Evolutionary conservation across 1,140 invertebrate species (phyloP).

Genomic region (Drosophila lini): DNA sequence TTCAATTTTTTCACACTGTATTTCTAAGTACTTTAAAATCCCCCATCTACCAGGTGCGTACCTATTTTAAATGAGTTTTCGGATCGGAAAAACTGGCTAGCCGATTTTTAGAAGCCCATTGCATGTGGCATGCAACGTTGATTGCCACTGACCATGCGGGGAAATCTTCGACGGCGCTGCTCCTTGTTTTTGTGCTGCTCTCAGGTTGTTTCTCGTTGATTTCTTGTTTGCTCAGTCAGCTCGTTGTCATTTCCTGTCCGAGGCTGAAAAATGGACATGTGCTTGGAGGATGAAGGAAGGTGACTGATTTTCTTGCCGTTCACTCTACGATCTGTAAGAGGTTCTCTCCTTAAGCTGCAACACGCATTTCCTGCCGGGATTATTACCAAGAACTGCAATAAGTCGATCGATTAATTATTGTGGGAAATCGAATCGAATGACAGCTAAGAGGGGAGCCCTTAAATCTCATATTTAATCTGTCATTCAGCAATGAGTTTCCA

Average conservation of each 20-base stretch:
- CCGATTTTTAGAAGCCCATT: conserved; percentile 17
- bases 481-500: too few relatives aligned
- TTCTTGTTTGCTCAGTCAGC: conserved; percentile 46
- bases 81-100: conserved; percentile 18
- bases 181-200: conserved; percentile 27
- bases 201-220: conserved; percentile 44
- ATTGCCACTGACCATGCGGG: conserved; percentile 38
- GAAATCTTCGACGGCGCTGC: conserved; percentile 21
- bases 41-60: conserved; percentile 14
- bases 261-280: conserved; percentile 36
- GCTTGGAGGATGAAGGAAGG: conserved; percentile 11
- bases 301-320: conserved; percentile 24
- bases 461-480: not conserved
- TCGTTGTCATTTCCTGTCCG: conserved; percentile 45
- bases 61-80: conserved; percentile 46
- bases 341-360: conserved; percentile 20
- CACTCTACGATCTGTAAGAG: conserved; percentile 6
- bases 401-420: conserved; percentile 29
- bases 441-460: not conserved
- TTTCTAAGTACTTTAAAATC: conserved; percentile 4
- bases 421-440: conserved; percentile 11
- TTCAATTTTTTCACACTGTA: not conserved
- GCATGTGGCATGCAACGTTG: conserved; percentile 49
- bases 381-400: conserved; percentile 19
- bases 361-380: conserved; percentile 41